Evolutionary conservation across 2,797 vertebrate genomes (phyloP).

Genomic region (Xerus rutilus): DNA sequence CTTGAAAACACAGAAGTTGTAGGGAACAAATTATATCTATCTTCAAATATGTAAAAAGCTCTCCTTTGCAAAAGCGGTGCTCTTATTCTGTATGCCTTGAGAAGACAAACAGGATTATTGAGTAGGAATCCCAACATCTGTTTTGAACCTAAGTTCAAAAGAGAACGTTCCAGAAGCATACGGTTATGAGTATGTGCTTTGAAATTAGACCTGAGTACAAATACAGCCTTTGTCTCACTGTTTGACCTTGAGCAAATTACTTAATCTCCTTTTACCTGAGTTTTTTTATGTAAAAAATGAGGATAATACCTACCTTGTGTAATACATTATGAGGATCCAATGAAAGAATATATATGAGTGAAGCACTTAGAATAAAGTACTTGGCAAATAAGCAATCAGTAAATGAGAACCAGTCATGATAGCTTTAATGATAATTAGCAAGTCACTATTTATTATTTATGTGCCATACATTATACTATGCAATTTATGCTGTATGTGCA

Average conservation of each 20-base stretch:
- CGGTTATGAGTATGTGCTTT: background rate
- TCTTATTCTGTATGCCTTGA: background rate
- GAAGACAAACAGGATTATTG: background rate
- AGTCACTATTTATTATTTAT: background rate
- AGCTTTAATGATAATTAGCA: background rate
- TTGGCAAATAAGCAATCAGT: background rate
- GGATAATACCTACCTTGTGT: background rate
- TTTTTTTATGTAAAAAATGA: constrained; percentile 38
- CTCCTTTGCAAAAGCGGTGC: background rate
- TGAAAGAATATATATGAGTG: background rate
- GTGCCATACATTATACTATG: background rate
- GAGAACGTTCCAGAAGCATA: background rate
- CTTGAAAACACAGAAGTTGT: background rate
- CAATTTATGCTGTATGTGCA: background rate
- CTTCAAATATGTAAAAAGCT: background rate
- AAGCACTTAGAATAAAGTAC: background rate
- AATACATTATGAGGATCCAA: background rate
- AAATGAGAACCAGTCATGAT: background rate
- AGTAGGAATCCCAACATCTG: background rate
- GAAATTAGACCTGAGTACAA: background rate
- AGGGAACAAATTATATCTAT: background rate
- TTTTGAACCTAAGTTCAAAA: constrained; percentile 6
- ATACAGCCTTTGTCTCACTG: background rate
- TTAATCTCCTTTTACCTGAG: background rate
- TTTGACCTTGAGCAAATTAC: background rate